These are phyloP conservation scores for Macquaria australasica DNA, from an alignment of 2,113 vertebrate genomes.

Conservation along the genomic window DNA sequence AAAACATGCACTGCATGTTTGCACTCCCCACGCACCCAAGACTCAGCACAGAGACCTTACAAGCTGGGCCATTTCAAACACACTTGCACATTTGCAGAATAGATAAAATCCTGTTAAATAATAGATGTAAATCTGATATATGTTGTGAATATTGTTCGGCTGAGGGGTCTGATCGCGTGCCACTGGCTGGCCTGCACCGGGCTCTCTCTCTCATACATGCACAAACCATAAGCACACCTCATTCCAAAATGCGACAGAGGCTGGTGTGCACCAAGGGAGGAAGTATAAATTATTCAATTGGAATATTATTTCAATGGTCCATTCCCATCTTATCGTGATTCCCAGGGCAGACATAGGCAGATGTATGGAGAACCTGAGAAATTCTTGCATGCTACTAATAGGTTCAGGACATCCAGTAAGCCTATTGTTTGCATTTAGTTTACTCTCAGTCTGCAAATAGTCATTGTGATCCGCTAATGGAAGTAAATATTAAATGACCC, in stretches of 20 bases:
- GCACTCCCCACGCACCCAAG: slow-evolving; percentile 18
- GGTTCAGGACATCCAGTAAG: slow-evolving; percentile 45
- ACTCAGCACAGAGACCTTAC: slow-evolving; percentile 44
- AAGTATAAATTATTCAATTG: slow-evolving; percentile 81
- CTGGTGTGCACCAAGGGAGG: slow-evolving; percentile 66
- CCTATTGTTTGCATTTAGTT: slow-evolving; percentile 29
- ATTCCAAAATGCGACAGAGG: slow-evolving; percentile 71
- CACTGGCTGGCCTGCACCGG: slow-evolving; percentile 57
- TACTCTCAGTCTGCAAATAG: slow-evolving; percentile 10
- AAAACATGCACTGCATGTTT: slow-evolving; percentile 16
- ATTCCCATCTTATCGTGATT: slow-evolving; percentile 70
- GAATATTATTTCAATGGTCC: slow-evolving; percentile 81
- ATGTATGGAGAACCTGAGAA: slow-evolving; percentile 31
- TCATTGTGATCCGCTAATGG: slow-evolving; percentile 33
- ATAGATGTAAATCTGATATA: slow-evolving; percentile 81
- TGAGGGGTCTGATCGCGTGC: slow-evolving; percentile 78
- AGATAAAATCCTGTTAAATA: slow-evolving; percentile 81
- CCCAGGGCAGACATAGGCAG: slow-evolving; percentile 43
- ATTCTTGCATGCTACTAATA: slow-evolving; percentile 44
- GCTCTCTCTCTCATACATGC: slow-evolving; percentile 62
- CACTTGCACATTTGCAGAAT: slow-evolving; percentile 72
- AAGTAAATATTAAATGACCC: slow-evolving; percentile 57
- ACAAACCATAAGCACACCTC: slow-evolving; percentile 74
- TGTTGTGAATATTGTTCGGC: slow-evolving; percentile 82
- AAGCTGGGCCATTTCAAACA: slow-evolving; percentile 61